phyloP scores from a whole-genome alignment of 2,888 invertebrate species.

The Cephus runcator region DNA sequence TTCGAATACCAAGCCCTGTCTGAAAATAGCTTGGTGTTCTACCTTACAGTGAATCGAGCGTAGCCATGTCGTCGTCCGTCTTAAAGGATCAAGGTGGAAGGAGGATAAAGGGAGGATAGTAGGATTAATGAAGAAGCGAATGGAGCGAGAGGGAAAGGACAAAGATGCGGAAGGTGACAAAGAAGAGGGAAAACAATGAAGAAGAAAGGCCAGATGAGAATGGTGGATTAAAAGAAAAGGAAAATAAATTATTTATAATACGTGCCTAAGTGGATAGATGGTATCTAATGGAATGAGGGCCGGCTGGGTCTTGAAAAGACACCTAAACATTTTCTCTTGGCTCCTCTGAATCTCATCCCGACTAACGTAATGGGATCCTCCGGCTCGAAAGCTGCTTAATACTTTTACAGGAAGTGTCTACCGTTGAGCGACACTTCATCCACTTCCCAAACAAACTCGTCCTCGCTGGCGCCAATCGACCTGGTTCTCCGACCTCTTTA shows the following conservation, averaged over 20 bases:
- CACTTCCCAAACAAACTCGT: neutral
- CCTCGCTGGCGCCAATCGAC: neutral
- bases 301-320: neutral
- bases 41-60: slow-evolving; percentile 93
- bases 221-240: neutral
- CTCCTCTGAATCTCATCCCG: slow-evolving; percentile 6
- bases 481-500: neutral
- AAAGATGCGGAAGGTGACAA: neutral
- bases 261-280: slow-evolving; percentile 42
- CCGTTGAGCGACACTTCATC: neutral
- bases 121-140: neutral
- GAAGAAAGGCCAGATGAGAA: neutral
- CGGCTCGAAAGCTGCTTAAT: neutral
- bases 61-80: slow-evolving; percentile 38
- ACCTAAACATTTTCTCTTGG: slow-evolving; percentile 12
- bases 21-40: slow-evolving; percentile 89
- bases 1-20: slow-evolving; percentile 89
- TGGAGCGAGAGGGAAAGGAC: slow-evolving; percentile 5
- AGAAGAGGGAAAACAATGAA: slow-evolving; percentile 7
- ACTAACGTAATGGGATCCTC: neutral
- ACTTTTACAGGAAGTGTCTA: neutral
- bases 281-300: neutral
- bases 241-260: slow-evolving; percentile 38
- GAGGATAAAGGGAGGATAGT: slow-evolving; percentile 8
- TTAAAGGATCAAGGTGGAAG: slow-evolving; percentile 1